Evolutionary conservation across 2,113 vertebrate species (phyloP), one percentile per base, ranked within the genome.

Genomic region (Platycercus adscitus): DNA sequence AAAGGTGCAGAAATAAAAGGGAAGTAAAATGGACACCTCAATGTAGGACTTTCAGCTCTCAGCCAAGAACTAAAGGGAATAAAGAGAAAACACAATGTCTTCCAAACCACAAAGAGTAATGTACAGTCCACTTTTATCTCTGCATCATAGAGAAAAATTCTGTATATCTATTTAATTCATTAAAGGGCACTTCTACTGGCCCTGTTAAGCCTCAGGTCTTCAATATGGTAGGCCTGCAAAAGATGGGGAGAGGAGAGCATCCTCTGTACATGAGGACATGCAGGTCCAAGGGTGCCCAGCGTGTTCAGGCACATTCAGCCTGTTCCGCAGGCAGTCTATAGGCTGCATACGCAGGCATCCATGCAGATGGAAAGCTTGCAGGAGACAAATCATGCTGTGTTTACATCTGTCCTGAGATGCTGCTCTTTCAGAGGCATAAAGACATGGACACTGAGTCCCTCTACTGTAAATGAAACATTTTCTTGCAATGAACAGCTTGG

Each of bases 241-340:
- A 35, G 28, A 11, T 63, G 20, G 14, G 72, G 46, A 35, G 39
- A 70, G 53, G 39, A 43, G 6, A 55, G 2, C 17, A 73, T 81
- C 41, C 53, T 8, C 60, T 41, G 17, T 2, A 46, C 31, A 18
- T 0, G 1, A 77, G 55, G 89, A 47, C 35, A 41, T 25, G 28
- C 41, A 43, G 31, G 76, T 66, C 86, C 76, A 66, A n/a, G 82
- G 81, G 49, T 66, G 53, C 53, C 58, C 85, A 55, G 73, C 0
- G 0, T 21, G 39, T 52, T 44, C 0, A 0, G n/a, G 53, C 1
- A 5, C 39, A 2, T 35, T 24, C 5, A 76, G 44, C 44, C 41
- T 9, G 25, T 78, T 58, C 79, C 8, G 0, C n/a, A 41, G 71
- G 87, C 78, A 69, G 86, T 18, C 66, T 80, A 31, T 37, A 58